Evolutionary conservation across 2,888 invertebrate species (phyloP).

Genomic region (Heteromyza rotundicornis): DNA sequence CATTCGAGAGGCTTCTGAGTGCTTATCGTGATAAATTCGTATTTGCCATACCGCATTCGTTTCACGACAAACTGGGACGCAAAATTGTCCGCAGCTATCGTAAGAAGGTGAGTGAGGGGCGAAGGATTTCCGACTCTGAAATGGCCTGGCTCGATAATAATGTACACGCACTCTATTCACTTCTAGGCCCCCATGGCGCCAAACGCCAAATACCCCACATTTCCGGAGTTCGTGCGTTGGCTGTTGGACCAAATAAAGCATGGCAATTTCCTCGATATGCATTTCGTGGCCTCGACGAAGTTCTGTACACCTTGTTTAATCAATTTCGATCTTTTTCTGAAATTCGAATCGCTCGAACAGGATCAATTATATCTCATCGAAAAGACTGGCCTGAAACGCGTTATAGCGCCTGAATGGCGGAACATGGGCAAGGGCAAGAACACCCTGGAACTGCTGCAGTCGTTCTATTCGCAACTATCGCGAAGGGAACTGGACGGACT

Average conservation of each 20-base stretch:
- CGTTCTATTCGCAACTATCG: conserved; percentile 78
- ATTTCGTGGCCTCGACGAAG: conserved; percentile 83
- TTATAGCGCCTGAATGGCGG: conserved; percentile 83
- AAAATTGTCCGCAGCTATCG: conserved; percentile 79
- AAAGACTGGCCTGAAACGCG: conserved; percentile 74
- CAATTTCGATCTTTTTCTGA: conserved; percentile 79
- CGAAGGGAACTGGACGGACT: conserved; percentile 77
- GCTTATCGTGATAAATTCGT: conserved; percentile 87
- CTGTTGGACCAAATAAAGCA: conserved; percentile 72
- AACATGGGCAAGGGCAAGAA: conserved; percentile 80
- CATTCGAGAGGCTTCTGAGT: conserved; percentile 79
- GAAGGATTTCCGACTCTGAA: too few relatives aligned
- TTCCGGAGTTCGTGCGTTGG: conserved; percentile 82
- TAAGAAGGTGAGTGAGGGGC: conserved; percentile 59
- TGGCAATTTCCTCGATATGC: conserved; percentile 76
- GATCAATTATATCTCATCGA: conserved; percentile 84
- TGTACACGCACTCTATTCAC: too few relatives aligned
- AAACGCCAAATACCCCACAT: conserved; percentile 72
- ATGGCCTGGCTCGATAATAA: too few relatives aligned
- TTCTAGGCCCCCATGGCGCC: conserved; percentile 47
- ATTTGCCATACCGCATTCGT: conserved; percentile 80
- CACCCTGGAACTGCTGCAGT: conserved; percentile 74
- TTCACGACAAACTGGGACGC: conserved; percentile 80
- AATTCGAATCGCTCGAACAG: conserved; percentile 82
- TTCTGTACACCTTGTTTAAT: conserved; percentile 88